These are phyloP conservation scores for Parotocinclus haroldoi DNA, from an alignment of 2,797 vertebrate genomes.

Conservation along the genomic window DNA sequence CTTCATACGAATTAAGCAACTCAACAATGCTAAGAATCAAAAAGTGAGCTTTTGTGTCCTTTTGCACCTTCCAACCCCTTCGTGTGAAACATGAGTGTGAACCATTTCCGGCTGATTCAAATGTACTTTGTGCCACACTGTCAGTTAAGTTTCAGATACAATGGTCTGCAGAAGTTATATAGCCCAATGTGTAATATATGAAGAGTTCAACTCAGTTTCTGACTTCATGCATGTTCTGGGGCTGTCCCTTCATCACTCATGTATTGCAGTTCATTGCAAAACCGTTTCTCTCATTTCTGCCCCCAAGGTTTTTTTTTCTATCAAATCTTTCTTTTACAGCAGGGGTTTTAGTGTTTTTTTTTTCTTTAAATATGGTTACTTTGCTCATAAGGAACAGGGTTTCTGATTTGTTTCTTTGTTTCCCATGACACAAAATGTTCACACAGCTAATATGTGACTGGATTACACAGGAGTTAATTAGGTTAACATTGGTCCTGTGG, in stretches of 20 bases:
- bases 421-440: background rate
- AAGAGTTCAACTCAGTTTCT: conserved; percentile 12
- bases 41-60: background rate
- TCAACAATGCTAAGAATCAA: background rate
- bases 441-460: background rate
- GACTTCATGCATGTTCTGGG: background rate
- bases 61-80: background rate
- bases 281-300: background rate
- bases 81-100: conserved; percentile 8
- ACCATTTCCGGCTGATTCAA: too few relatives aligned
- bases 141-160: conserved; percentile 17
- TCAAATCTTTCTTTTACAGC: conserved; percentile 5
- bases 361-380: background rate
- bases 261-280: conserved; percentile 12
- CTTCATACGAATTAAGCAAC: too few relatives aligned
- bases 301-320: conserved; percentile 15
- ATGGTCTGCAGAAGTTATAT: background rate
- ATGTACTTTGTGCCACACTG: background rate
- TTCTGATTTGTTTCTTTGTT: background rate
- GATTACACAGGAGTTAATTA: background rate
- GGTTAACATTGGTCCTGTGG: conserved; percentile 59
- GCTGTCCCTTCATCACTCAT: conserved; percentile 8
- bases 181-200: conserved; percentile 16
- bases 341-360: background rate
- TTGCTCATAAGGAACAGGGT: background rate